Evolutionary conservation across 2,113 vertebrate genomes (phyloP).

Genomic region (Theristicus caerulescens): DNA sequence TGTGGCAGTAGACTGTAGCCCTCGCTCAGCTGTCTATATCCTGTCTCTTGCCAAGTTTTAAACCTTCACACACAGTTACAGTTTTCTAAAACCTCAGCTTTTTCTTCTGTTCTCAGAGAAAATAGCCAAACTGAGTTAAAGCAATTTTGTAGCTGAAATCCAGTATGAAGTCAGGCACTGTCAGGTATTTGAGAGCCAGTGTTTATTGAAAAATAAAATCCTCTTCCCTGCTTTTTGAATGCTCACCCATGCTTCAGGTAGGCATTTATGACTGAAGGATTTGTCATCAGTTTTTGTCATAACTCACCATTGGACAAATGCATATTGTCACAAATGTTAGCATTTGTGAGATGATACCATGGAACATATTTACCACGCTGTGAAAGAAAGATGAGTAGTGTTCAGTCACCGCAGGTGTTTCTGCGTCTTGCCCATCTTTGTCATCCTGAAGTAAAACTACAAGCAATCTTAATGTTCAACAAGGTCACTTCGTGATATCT

Average conservation of each 20-base stretch:
- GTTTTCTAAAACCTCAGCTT: neutral
- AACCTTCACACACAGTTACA: neutral
- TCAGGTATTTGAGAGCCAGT: neutral
- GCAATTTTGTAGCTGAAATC: neutral
- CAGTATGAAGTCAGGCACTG: neutral
- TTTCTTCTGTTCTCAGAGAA: neutral
- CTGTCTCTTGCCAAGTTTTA: neutral
- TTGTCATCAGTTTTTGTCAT: slow-evolving; percentile 12
- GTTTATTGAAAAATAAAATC: neutral
- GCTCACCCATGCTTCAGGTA: neutral
- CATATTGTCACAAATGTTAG: neutral
- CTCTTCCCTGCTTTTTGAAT: neutral
- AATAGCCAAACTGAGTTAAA: neutral
- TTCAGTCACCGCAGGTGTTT: neutral
- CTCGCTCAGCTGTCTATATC: neutral
- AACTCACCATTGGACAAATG: neutral
- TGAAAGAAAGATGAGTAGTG: neutral
- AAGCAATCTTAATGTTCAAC: neutral
- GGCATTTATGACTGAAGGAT: neutral
- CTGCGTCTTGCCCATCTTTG: neutral
- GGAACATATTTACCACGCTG: neutral
- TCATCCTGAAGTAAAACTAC: neutral
- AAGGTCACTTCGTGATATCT: neutral
- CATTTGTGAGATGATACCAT: neutral
- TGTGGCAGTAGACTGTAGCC: neutral